phyloP scores from a whole-genome alignment of 2,113 vertebrate genomes.

The Hydropotes inermis region DNA sequence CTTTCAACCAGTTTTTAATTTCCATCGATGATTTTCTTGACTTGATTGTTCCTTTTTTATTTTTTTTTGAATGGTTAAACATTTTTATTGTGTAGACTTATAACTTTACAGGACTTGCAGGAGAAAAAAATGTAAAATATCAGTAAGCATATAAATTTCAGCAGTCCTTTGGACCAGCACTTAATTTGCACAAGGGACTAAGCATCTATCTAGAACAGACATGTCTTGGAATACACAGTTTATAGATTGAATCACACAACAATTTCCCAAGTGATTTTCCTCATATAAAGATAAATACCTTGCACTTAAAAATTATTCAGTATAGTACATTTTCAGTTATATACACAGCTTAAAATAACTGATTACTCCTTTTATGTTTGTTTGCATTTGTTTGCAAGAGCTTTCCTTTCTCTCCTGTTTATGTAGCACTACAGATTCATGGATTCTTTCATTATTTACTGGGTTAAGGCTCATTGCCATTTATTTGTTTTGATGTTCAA shows the following conservation, averaged over 20 bases:
- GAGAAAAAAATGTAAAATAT: too few species aligned
- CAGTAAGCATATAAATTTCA: background rate
- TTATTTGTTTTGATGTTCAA: background rate
- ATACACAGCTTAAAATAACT: background rate
- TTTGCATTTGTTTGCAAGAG: background rate
- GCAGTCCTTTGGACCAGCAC: background rate
- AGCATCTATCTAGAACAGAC: background rate
- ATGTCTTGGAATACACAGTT: background rate
- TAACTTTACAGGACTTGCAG: too few species aligned
- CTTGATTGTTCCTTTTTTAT: too few species aligned
- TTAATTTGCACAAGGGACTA: background rate
- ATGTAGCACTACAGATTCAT: accelerated
- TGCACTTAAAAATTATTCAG: background rate
- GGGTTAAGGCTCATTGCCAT: background rate
- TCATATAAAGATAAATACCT: background rate
- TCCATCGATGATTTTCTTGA: too few species aligned
- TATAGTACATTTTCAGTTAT: background rate
- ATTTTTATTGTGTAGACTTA: too few species aligned
- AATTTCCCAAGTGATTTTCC: background rate
- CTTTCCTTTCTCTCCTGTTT: background rate
- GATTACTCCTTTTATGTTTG: background rate
- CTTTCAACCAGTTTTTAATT: too few species aligned
- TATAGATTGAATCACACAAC: background rate
- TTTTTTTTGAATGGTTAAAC: too few species aligned
- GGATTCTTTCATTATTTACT: background rate